Evolutionary conservation across 2,797 vertebrate genomes (phyloP), one percentile per base, ranked within the genome.

Genomic region (Decapterus maruadsi): DNA sequence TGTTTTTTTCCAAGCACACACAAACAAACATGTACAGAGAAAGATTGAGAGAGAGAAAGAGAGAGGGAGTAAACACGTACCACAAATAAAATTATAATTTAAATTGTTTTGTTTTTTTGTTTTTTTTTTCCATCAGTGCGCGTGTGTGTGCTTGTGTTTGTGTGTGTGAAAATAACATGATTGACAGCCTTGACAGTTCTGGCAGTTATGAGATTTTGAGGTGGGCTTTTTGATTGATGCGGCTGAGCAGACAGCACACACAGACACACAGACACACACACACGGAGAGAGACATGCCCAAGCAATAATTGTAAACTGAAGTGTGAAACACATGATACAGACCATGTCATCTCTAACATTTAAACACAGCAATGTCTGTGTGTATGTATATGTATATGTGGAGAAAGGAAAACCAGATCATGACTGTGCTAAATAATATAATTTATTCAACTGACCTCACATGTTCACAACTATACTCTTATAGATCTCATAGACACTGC

Each of bases 401-500:
- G 17, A 81, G 12, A 74, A 63, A 85, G 36, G 36, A 87, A 77
- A 45, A 82, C 51, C 83, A 90, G 84, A 75, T 68, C 19, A n/a
- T 64, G 46, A 72, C 56, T 90, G 80, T 86, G 90, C 78, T 91
- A 93, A 94, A 93, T 85, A 82, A 93, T 90, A 90, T 83, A 60
- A 91, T 95, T 95, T 94, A 95, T 95, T 95, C 58, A 81, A 88
- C 81, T 87, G 69, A 91, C 68, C 79, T 86, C 84, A 93, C 87
- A 81, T 88, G 81, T 89, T 91, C 80, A 93, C 91, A 86, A 86
- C 80, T 89, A 78, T 87, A 86, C 75, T 91, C 68, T 89, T 89
- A 83, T 88, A 80, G 85, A 93, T 91, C 68, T 90, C 89, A 83
- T 88, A 80, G 85, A 93, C 87, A 94, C 92, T 75, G 72, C 78